Conservation (phyloP, 2,113 vertebrate species). For the Balaeniceps rex region DNA sequence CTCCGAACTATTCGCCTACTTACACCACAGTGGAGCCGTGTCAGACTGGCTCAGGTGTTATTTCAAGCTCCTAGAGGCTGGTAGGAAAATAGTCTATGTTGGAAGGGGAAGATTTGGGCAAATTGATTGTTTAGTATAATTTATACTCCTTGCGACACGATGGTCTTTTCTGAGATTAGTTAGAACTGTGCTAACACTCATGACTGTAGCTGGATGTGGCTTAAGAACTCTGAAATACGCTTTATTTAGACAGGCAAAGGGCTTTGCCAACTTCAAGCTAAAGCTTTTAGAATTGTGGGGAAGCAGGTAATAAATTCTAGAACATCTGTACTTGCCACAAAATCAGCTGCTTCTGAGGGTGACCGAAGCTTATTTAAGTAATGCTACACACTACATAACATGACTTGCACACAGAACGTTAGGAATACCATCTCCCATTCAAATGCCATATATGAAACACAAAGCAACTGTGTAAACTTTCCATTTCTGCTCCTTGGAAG, state of each 20-base stretch:
- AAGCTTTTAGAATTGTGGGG: not conserved
- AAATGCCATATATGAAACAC: not conserved
- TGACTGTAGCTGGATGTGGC: not conserved
- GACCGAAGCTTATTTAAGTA: not conserved
- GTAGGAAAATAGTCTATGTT: not conserved
- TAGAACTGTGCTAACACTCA: not conserved
- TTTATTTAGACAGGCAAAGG: not conserved
- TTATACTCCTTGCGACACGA: not conserved
- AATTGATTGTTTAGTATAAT: not conserved
- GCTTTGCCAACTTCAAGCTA: not conserved
- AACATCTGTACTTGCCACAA: not conserved
- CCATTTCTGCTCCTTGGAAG: not conserved
- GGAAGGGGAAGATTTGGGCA: not conserved
- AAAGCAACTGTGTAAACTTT: not conserved
- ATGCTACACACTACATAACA: fast-evolving
- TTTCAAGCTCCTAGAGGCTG: not conserved
- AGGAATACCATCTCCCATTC: not conserved
- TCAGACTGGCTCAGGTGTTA: fast-evolving
- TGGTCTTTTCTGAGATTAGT: not conserved
- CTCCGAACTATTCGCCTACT: fast-evolving
- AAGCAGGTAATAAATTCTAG: not conserved
- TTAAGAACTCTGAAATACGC: not conserved
- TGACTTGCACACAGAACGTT: not conserved
- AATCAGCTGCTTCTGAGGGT: not conserved
- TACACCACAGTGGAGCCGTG: too few relatives aligned